phyloP scores from a whole-genome alignment of 1,140 invertebrate species.

The Neodiprion lecontei region DNA sequence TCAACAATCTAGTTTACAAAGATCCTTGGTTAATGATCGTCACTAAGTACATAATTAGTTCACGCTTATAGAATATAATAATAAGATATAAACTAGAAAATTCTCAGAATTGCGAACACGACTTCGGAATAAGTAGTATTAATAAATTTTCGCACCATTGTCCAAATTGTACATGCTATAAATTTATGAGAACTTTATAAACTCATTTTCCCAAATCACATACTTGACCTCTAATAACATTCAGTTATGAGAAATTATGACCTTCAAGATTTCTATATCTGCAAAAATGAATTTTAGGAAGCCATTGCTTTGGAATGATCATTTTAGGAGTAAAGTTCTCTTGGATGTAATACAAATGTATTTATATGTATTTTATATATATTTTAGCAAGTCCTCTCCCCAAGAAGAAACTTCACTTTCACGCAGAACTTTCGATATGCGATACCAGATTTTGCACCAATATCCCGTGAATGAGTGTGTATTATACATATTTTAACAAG shows the following conservation, averaged over 20 bases:
- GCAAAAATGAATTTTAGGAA: too few species aligned
- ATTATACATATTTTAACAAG: too few species aligned
- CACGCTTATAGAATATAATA: not conserved
- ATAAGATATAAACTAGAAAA: not conserved
- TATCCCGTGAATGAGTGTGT: too few species aligned
- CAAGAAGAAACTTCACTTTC: too few species aligned
- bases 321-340: too few species aligned
- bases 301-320: too few species aligned
- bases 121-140: not conserved
- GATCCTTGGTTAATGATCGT: not conserved
- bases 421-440: too few species aligned
- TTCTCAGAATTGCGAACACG: not conserved
- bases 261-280: too few species aligned
- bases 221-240: not conserved
- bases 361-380: too few species aligned
- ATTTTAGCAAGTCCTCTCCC: too few species aligned
- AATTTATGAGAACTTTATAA: not conserved
- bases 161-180: not conserved
- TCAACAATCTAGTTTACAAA: not conserved
- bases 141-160: not conserved
- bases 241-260: not conserved
- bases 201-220: not conserved
- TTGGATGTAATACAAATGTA: too few species aligned
- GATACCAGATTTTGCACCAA: too few species aligned
- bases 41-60: not conserved